phyloP scores from a whole-genome alignment of 2,113 vertebrate genomes.

The Chloropsis hardwickii region DNA sequence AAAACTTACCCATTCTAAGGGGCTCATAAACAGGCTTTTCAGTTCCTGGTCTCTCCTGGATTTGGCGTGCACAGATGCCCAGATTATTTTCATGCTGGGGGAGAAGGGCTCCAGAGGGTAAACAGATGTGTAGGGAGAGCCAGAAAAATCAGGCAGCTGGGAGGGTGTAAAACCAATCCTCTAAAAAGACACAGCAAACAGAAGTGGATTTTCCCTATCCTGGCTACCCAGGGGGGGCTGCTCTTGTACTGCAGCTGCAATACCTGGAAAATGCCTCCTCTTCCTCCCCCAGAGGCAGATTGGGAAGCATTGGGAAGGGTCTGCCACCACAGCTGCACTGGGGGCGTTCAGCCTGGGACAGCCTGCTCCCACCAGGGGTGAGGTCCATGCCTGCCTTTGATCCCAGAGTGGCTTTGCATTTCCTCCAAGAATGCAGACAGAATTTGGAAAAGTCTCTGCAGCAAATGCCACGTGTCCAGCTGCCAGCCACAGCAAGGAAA shows the following conservation, averaged over 20 bases:
- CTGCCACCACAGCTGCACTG: not conserved
- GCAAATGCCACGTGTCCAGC: not conserved
- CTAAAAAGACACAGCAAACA: not conserved
- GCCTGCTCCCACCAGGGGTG: not conserved
- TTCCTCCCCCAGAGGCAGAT: not conserved
- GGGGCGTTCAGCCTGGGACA: rapidly evolving
- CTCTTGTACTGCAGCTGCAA: not conserved
- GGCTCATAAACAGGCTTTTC: not conserved
- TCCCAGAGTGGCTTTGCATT: not conserved
- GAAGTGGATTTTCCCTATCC: not conserved
- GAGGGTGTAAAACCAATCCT: not conserved
- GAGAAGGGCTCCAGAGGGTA: not conserved
- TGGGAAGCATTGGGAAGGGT: too few species aligned
- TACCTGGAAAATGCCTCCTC: not conserved
- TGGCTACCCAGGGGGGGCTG: not conserved
- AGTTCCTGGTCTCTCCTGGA: not conserved
- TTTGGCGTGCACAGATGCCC: rapidly evolving
- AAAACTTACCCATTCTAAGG: not conserved
- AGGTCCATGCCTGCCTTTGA: not conserved
- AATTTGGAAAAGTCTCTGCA: not conserved
- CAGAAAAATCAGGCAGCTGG: not conserved
- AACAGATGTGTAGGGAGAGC: not conserved
- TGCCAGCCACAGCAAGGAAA: not conserved
- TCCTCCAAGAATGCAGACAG: not conserved
- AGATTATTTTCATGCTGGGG: not conserved